Evolutionary conservation across 2,113 vertebrate genomes (phyloP), one percentile per base, ranked within the genome.

Genomic region (Myotis yumanensis): DNA sequence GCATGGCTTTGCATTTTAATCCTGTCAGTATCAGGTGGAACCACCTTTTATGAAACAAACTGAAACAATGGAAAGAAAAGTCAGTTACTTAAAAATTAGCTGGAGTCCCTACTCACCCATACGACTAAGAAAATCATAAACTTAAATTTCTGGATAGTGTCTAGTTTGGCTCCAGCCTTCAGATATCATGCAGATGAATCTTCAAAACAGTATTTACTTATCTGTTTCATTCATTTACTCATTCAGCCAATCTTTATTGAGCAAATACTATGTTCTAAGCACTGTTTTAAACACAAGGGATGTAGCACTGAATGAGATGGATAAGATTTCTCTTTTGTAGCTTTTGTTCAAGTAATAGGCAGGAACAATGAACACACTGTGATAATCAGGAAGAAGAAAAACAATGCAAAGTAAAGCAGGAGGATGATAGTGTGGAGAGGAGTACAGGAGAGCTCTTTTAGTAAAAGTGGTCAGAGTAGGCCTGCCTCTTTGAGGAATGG

Each of bases 361-460:
- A 35, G 16, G 64, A n/a, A 30, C 28, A 62, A 3, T 11, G 51
- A 79, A 46, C 2, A 4, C 16, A 30, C 8, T 35, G 46, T 14
- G 51, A 62, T 15, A 80, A 57, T n/a, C 7, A 64, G 62, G 51
- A 69, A 93, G 59, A 59, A 52, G 52, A 72, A n/a, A 37, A 81
- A 16, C 25, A 28, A 35, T 11, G 43, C 28, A 37, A 23, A 25
- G 11, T 3, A 14, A 35, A 25, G 25, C 6, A 11, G 30, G 0
- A 4, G 23, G 23, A 62, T 4, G 23, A 62, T 0, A 3, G 5
- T 1, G 1, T 5, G 35, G 28, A 10, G 12, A 37, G 10, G 68
- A 72, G 17, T 35, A 32, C 32, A 10, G 25, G 46, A 40, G 59
- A 37, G 54, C 28, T 22, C 10, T 35, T 52, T 66, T n/a, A 81